Evolutionary conservation across 2,888 invertebrate genomes (phyloP).

Genomic region (Nomada flava): DNA sequence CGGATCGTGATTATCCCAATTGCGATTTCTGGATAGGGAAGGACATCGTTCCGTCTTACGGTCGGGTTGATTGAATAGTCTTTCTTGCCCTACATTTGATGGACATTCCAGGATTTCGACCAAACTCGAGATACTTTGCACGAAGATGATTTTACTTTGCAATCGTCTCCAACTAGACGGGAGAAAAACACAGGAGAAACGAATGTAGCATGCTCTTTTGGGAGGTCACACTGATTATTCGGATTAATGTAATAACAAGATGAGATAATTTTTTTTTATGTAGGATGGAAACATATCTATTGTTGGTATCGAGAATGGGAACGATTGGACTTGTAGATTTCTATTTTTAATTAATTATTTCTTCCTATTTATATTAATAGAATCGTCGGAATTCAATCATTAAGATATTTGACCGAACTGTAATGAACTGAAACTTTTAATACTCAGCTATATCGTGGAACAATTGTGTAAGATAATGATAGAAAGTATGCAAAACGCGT

Average conservation of each 20-base stretch:
- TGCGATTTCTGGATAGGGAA: constrained; percentile 92
- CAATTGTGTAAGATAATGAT: constrained; percentile 33
- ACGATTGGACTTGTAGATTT: background rate
- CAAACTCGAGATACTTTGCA: constrained; percentile 3
- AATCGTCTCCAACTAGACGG: constrained; percentile 8
- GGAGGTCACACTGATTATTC: background rate
- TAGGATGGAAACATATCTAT: background rate
- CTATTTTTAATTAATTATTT: background rate
- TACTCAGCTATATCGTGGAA: constrained; percentile 32
- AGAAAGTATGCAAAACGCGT: constrained; percentile 1
- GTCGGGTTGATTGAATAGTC: constrained; percentile 89
- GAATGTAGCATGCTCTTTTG: background rate
- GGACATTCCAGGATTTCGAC: constrained; percentile 11
- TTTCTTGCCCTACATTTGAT: background rate
- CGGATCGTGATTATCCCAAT: constrained; percentile 88
- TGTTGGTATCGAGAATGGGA: constrained; percentile 1
- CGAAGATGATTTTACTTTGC: constrained; percentile 10
- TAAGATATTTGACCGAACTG: background rate
- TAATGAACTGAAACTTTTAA: constrained; percentile 13
- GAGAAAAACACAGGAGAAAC: background rate
- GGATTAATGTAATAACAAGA: background rate
- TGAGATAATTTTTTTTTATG: constrained; percentile 25
- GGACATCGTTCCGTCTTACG: constrained; percentile 90
- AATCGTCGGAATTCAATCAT: constrained; percentile 18
- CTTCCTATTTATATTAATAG: background rate